A percentile compares a stretch with the other conserved stretches of the same genome.
Evolutionary conservation across 2,797 vertebrate species (phyloP).

Genomic region (Arctocebus calabarensis): DNA sequence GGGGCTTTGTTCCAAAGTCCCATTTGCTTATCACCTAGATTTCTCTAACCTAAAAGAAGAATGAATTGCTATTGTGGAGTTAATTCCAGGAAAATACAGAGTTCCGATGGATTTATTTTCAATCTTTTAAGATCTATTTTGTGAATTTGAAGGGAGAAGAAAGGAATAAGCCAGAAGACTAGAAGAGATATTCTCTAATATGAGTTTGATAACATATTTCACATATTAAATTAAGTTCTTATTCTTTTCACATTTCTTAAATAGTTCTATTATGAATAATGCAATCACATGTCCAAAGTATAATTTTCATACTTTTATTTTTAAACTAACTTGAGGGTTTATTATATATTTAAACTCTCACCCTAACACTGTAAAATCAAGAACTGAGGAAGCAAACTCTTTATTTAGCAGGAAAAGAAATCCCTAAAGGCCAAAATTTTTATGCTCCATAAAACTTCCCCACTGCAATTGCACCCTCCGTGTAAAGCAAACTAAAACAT

Average conservation of each 20-base stretch:
- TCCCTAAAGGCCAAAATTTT: slow-evolving; percentile 49
- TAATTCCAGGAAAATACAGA: background rate
- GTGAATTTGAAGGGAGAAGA: background rate
- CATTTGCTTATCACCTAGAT: background rate
- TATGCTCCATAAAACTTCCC: slow-evolving; percentile 47
- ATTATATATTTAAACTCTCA: background rate
- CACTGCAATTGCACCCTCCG: background rate
- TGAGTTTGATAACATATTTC: background rate
- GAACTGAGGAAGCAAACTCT: background rate
- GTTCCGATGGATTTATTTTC: background rate
- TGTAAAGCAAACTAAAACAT: background rate
- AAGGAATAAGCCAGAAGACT: background rate
- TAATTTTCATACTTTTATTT: slow-evolving; percentile 38
- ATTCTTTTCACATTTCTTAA: slow-evolving; percentile 22
- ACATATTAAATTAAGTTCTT: background rate
- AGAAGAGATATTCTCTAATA: background rate
- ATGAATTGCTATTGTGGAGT: background rate
- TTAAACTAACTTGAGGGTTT: background rate
- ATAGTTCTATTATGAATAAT: slow-evolving; percentile 39
- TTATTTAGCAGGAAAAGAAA: background rate
- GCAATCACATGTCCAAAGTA: background rate
- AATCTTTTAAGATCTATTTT: background rate
- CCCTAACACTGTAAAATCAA: background rate
- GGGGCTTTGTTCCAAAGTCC: background rate
- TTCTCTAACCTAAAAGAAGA: background rate